A percentile compares a stretch with the other conserved stretches of the same genome.
Conservation (phyloP, 2,888 invertebrate genomes). For the Anodontia alba region DNA sequence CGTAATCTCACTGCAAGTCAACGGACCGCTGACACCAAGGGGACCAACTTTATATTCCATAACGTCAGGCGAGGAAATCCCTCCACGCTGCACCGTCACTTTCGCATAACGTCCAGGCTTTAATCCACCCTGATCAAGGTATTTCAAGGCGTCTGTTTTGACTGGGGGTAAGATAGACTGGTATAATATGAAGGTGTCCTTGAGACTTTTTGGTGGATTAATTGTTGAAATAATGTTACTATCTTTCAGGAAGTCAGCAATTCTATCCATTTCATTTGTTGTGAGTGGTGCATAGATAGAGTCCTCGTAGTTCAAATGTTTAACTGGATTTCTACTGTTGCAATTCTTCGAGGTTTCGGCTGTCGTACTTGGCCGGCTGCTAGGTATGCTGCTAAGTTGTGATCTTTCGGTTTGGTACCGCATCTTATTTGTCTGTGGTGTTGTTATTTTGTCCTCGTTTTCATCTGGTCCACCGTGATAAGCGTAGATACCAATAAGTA, state of each 20-base stretch:
- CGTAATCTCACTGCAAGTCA: constrained; percentile 34
- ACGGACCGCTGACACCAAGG: constrained; percentile 29
- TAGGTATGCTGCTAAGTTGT: background rate
- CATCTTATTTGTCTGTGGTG: background rate
- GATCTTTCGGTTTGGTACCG: background rate
- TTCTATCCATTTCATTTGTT: constrained; percentile 55
- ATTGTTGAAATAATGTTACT: constrained; percentile 39
- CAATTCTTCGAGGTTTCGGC: constrained; percentile 26
- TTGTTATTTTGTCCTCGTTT: background rate
- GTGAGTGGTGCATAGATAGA: constrained; percentile 61
- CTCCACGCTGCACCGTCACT: constrained; percentile 62
- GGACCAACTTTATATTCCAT: constrained; percentile 73
- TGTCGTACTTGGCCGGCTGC: background rate
- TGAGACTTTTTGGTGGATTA: constrained; percentile 39
- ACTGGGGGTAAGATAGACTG: constrained; percentile 59
- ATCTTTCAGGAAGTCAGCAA: constrained; percentile 39
- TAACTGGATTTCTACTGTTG: constrained; percentile 36
- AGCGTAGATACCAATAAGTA: constrained; percentile 58
- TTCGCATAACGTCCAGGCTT: constrained; percentile 65
- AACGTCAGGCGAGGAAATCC: constrained; percentile 47
- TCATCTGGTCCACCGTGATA: constrained; percentile 26
- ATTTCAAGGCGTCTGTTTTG: constrained; percentile 57
- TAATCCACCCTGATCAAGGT: constrained; percentile 54
- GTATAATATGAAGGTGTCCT: constrained; percentile 60
- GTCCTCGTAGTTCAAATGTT: constrained; percentile 41